A percentile compares a stretch with the other conserved stretches of the same genome.
Evolutionary conservation across 2,797 vertebrate species (phyloP).

Genomic region (Melopsittacus undulatus): DNA sequence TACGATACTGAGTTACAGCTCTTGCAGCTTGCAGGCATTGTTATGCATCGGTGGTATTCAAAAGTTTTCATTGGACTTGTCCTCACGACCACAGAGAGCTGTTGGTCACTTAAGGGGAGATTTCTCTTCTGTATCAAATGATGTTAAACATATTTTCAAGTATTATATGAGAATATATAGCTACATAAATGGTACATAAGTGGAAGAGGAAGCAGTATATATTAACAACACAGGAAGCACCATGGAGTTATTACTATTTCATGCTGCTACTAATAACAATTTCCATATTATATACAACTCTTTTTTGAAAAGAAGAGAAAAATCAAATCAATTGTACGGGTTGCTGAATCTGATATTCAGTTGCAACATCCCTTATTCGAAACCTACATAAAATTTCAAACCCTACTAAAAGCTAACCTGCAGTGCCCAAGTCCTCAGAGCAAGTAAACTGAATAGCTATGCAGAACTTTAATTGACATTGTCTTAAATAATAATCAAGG

Average conservation of each 20-base stretch:
- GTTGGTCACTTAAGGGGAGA: background rate
- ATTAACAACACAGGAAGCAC: background rate
- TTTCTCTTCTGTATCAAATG: background rate
- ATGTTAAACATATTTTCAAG: background rate
- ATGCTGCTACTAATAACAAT: background rate
- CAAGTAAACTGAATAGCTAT: background rate
- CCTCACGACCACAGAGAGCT: background rate
- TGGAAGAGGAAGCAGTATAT: background rate
- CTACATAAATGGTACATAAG: background rate
- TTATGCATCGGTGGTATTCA: background rate
- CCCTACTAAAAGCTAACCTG: background rate
- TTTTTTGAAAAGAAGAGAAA: background rate
- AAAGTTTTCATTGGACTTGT: background rate
- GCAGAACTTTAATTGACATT: background rate
- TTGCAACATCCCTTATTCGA: background rate
- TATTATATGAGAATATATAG: background rate
- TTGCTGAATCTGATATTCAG: background rate
- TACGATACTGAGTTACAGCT: background rate
- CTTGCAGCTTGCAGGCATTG: background rate
- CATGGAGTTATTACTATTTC: background rate
- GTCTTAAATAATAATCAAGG: background rate
- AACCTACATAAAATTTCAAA: conserved; percentile 4
- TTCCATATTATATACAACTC: background rate
- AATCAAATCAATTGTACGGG: background rate
- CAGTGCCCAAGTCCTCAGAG: background rate